Conservation (phyloP, 2,113 vertebrate genomes). For the Malurus elegans region DNA sequence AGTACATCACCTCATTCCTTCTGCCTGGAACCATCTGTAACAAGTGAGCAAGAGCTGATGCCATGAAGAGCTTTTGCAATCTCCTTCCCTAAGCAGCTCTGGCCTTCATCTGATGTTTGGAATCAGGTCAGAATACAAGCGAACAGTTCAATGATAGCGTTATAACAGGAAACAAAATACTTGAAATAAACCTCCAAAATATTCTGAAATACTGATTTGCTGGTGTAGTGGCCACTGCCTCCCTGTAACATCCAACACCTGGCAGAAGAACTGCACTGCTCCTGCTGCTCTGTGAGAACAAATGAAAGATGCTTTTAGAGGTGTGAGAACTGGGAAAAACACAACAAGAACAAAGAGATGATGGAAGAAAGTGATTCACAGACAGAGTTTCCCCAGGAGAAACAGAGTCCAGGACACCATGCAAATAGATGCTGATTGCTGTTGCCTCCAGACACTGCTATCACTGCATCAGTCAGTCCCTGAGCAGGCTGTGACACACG, state of each 20-base stretch:
- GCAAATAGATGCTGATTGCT: background rate
- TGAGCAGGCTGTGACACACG: accelerated
- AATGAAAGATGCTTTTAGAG: background rate
- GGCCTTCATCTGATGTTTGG: background rate
- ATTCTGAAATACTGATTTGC: background rate
- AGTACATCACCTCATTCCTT: background rate
- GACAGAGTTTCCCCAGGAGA: background rate
- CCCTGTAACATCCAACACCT: accelerated
- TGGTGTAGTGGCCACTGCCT: background rate
- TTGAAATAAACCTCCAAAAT: background rate
- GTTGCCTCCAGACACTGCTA: background rate
- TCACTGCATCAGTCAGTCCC: background rate
- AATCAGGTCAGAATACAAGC: background rate
- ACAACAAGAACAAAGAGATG: background rate
- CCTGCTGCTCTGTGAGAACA: background rate
- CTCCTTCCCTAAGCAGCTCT: background rate
- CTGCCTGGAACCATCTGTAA: background rate
- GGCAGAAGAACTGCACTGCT: background rate
- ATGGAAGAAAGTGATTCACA: background rate
- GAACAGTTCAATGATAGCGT: accelerated
- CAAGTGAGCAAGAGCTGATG: background rate
- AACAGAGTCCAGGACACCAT: background rate
- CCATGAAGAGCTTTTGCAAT: background rate
- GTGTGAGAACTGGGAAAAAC: background rate
- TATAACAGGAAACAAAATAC: accelerated